These are phyloP conservation scores for Hydroisotoma schaefferi DNA, from an alignment of 2,888 invertebrate genomes.

Conservation along the genomic window DNA sequence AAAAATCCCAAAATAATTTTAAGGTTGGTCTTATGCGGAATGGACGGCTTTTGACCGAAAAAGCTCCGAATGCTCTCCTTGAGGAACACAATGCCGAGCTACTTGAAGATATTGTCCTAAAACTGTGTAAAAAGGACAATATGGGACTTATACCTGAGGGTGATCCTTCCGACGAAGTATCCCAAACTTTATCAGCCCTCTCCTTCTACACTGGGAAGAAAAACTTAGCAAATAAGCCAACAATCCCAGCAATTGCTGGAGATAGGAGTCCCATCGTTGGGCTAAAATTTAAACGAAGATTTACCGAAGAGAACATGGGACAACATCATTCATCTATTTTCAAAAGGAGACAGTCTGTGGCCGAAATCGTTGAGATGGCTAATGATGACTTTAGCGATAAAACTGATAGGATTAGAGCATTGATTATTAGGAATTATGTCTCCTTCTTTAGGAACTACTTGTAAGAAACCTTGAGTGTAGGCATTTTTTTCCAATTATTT, in stretches of 20 bases:
- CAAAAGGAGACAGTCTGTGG: conserved; percentile 16
- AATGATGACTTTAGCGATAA: conserved; percentile 21
- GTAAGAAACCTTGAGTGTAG: no score
- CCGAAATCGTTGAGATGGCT: conserved; percentile 19
- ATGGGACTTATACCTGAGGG: conserved; percentile 1
- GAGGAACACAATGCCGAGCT: conserved; percentile 67
- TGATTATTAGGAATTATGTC: conserved; percentile 23
- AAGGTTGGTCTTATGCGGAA: conserved; percentile 92
- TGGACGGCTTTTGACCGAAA: conserved; percentile 83
- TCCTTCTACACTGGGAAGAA: conserved; percentile 25
- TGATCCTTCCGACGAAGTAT: conserved; percentile 10
- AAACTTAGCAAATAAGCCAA: conserved; percentile 13
- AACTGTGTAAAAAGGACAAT: conserved; percentile 8
- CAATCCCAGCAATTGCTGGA: conserved; percentile 8
- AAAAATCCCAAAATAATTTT: background rate
- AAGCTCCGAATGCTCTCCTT: conserved; percentile 72
- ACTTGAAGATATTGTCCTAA: conserved; percentile 3
- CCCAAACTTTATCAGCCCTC: conserved; percentile 20
- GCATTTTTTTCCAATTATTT: background rate
- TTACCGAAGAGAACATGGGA: conserved; percentile 19
- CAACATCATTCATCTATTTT: background rate
- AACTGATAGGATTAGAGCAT: conserved; percentile 21
- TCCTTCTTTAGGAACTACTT: conserved; percentile 14
- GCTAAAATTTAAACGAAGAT: conserved; percentile 28
- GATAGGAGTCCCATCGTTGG: conserved; percentile 21